phyloP scores from a whole-genome alignment of 2,888 invertebrate species.

The Girardia tigrina region DNA sequence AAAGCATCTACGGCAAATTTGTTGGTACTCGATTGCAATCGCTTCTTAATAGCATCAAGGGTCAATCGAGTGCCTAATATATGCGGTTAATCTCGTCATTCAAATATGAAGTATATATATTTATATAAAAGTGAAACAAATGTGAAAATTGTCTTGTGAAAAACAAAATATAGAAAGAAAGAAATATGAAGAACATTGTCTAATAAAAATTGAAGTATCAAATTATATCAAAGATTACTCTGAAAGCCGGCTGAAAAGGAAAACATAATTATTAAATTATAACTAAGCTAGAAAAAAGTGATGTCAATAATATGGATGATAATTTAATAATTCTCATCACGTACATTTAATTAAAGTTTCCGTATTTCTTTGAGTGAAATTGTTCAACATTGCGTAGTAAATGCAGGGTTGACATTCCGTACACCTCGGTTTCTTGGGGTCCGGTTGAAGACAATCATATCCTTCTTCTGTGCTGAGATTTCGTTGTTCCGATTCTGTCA shows the following conservation, averaged over 20 bases:
- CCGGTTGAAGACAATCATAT: constrained; percentile 42
- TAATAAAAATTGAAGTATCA: too few species aligned
- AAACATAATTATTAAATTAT: not conserved
- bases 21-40: constrained; percentile 41
- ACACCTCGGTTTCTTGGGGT: constrained; percentile 46
- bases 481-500: constrained; percentile 54
- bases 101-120: not conserved
- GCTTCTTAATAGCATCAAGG: constrained; percentile 48
- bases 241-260: not conserved
- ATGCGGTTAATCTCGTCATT: constrained; percentile 11
- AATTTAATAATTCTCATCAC: too few species aligned
- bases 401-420: constrained; percentile 47
- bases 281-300: not conserved
- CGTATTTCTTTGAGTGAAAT: constrained; percentile 74
- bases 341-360: constrained; percentile 65
- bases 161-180: too few species aligned
- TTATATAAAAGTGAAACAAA: not conserved
- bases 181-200: too few species aligned
- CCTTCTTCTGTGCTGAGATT: constrained; percentile 42
- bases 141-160: too few species aligned
- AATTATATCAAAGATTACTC: not conserved
- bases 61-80: constrained; percentile 46
- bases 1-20: constrained; percentile 44
- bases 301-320: too few species aligned
- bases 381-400: constrained; percentile 46